These are phyloP conservation scores for Eristalis arbustorum DNA, from an alignment of 2,888 invertebrate species.

Conservation along the genomic window DNA sequence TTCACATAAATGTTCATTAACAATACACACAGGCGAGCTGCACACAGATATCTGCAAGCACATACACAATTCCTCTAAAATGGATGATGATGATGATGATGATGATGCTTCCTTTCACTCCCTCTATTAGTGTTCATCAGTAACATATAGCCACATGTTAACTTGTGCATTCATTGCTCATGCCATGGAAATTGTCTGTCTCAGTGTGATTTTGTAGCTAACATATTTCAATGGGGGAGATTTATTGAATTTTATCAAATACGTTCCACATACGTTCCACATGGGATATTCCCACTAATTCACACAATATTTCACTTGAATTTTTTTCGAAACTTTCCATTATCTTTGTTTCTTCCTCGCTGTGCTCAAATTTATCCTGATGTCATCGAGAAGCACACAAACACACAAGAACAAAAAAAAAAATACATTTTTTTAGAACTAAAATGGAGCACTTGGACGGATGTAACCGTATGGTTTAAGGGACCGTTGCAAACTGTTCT, in stretches of 20 bases:
- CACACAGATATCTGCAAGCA: constrained; percentile 25
- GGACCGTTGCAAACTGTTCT: constrained; percentile 48
- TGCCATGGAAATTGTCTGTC: constrained; percentile 49
- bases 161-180: constrained; percentile 42
- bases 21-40: constrained; percentile 20
- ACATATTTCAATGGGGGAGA: not conserved
- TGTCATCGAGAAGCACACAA: constrained; percentile 33
- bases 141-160: constrained; percentile 29
- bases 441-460: not conserved
- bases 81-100: constrained; percentile 19
- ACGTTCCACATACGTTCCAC: constrained; percentile 64
- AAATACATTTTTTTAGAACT: not conserved
- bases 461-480: constrained; percentile 28
- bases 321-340: no score
- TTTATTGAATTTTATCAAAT: not conserved
- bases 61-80: constrained; percentile 3
- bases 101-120: constrained; percentile 2
- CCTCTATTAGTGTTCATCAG: not conserved
- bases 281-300: constrained; percentile 19
- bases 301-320: not conserved
- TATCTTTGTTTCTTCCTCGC: not conserved
- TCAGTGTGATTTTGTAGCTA: constrained; percentile 46
- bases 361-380: constrained; percentile 36
- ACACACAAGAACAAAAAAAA: not conserved
- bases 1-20: constrained; percentile 62